phyloP scores from a whole-genome alignment of 2,113 vertebrate genomes.

The Galemys pyrenaicus region DNA sequence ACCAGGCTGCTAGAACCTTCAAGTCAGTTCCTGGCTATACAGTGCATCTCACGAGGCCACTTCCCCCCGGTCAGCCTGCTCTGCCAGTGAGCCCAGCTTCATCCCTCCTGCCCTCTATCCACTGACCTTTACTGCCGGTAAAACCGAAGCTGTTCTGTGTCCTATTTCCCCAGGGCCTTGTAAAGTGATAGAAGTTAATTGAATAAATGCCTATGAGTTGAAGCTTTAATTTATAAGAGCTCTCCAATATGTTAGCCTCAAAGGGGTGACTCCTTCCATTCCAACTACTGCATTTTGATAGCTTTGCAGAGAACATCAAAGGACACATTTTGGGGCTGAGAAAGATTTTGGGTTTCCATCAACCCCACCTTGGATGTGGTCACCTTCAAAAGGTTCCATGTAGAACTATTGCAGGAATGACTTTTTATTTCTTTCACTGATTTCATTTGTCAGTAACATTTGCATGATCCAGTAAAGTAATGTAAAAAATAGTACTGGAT shows the following conservation, averaged over 20 bases:
- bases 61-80: not conserved
- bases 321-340: not conserved
- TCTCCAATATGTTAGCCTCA: slow-evolving; percentile 5
- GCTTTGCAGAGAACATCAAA: not conserved
- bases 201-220: not conserved
- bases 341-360: not conserved
- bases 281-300: not conserved
- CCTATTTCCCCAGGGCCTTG: not conserved
- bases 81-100: not conserved
- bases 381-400: slow-evolving; percentile 35
- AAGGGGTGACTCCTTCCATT: not conserved
- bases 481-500: not conserved
- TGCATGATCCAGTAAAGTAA: slow-evolving; percentile 41
- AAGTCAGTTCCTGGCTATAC: not conserved
- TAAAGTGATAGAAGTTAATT: not conserved
- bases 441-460: slow-evolving; percentile 56
- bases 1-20: not conserved
- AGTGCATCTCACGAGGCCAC: not conserved
- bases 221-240: slow-evolving; percentile 14
- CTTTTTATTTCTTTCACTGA: slow-evolving; percentile 36
- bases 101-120: not conserved
- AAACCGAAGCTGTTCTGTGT: slow-evolving; percentile 14
- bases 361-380: not conserved
- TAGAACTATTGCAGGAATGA: not conserved
- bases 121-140: not conserved